These are phyloP conservation scores for Philopedon plagiatum DNA, from an alignment of 2,888 invertebrate species.

Conservation along the genomic window DNA sequence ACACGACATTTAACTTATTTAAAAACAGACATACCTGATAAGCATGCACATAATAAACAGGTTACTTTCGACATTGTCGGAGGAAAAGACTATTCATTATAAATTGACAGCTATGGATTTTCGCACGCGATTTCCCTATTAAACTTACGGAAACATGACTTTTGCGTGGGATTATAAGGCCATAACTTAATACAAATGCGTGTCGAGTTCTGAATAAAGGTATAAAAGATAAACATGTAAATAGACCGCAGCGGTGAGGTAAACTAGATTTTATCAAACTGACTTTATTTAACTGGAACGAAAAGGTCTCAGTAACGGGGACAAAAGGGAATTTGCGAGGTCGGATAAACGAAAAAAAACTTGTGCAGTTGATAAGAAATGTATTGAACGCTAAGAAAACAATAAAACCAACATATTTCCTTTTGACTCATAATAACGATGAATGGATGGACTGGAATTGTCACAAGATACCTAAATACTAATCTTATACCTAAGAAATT, in stretches of 20 bases:
- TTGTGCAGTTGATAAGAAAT: too few species aligned
- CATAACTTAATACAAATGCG: constrained; percentile 36
- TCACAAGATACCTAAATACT: too few species aligned
- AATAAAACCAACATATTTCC: too few species aligned
- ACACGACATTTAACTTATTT: neutral
- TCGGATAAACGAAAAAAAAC: too few species aligned
- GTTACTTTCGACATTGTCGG: constrained; percentile 4
- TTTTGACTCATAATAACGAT: too few species aligned
- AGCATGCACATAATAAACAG: constrained; percentile 8
- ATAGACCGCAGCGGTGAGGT: constrained; percentile 9
- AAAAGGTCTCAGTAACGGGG: neutral
- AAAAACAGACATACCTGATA: constrained; percentile 1
- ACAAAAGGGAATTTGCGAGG: too few species aligned
- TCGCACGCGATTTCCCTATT: constrained; percentile 43
- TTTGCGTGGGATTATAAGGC: constrained; percentile 40
- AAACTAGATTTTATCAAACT: constrained; percentile 10
- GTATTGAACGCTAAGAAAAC: too few species aligned
- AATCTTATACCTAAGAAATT: too few species aligned
- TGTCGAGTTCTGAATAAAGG: constrained; percentile 41
- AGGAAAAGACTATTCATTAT: constrained; percentile 20
- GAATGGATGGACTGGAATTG: too few species aligned
- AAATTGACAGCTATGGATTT: constrained; percentile 37
- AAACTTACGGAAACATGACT: constrained; percentile 39
- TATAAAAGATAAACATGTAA: constrained; percentile 38
- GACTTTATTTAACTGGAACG: constrained; percentile 1